Base-by-base conservation (phyloP, 2,113 vertebrate genomes). In the Polypterus bichir region DNA sequence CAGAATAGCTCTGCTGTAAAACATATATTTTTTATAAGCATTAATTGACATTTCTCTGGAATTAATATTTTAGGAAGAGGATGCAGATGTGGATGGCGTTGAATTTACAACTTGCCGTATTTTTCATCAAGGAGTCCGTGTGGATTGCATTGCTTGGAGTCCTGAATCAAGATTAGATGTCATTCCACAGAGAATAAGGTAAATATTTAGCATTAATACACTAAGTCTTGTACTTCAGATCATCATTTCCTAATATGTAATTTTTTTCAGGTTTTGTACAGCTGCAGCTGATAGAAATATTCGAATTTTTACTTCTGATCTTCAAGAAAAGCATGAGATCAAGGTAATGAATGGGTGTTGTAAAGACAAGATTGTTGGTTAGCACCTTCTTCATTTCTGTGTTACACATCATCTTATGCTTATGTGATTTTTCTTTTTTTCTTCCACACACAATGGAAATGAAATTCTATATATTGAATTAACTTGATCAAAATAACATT, bases 91-190 rank as follows among this genome's bases (percentile, higher is more conserved):
- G 5, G 89, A 94, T 48, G 92, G 92, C 57, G 80, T 97, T 62
- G 90, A 92, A 3, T 97, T 94, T 72, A 91, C 83, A 56, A 82
- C 84, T 3, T 76, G 96, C 2, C 84, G 86, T 65, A 86, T 84
- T 0, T 93, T 98, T 73, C 82, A 91, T 58, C 92, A 96, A 54
- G 94, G 89, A 47, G 72, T 90, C 11, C 76, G 87, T 9, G 90
- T 94, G 1, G 92, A 94, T 46, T 81, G 87, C 48, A 88, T 98
- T 27, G 92, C 92, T 0, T 98, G 96, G 96, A 98, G 94, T 71
- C 96, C 96, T 3, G 90, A 98, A 75, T 91, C 89, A 6, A 86
- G 83, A 46, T 82, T 96, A 70, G 89, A 96, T 79, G 71, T 85
- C 55, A 70, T 97, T 70, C 86, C 86, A 74, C 78, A 86, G 2